Base-by-base conservation (phyloP, 2,113 vertebrate species). In the Mesoclemmys tuberculata region DNA sequence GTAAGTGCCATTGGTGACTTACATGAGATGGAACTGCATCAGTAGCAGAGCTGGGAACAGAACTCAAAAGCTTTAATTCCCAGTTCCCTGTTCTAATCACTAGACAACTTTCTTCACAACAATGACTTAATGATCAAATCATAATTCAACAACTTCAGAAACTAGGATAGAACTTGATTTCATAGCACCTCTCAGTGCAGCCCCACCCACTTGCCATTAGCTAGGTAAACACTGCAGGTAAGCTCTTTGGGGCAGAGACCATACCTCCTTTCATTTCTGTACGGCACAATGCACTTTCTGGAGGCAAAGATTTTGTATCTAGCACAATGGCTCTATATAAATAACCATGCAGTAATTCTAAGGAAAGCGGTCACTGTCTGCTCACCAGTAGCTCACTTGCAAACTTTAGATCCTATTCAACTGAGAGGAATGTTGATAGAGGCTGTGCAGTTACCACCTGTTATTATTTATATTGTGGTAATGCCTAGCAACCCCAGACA, bases 1-100 rank as follows among this genome's bases (percentile, higher is more conserved):
- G 0, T 0, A 0, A 0, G 21, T 10, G 24, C 71, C 22, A 44
- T 75, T 80, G 16, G n/a, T 75, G 22, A 44, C 71, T 75, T 44
- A 44, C 10, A 5, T 44, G 5, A 44, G 22, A 68, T 80, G 16
- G 5, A 74, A 90, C 54, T 0, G 1, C 54, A 49, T 11, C 71
- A 75, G 27, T 44, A 75, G 22, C 71, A 77, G 48, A 46, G 4
- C 41, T 56, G 77, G 68, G 55, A 84, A n/a, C 19, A 84, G 22
- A 21, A 35, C 48, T 54, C 44, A 68, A 51, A 87, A 84, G n/a
- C 16, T 68, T 68, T 68, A n/a, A 68, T 68, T 55, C 9, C n/a
- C n/a, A n/a, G n/a, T n/a, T n/a, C n/a, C n/a, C 75, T 84, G 5
- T 44, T 77, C 22, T 92, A 55, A 56, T 51, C 35, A 55, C 27